Percentiles rank a stretch among this genome's conserved stretches.
Evolutionary conservation across 2,113 vertebrate genomes (phyloP).

Genomic region (Anser brachyrhynchus): DNA sequence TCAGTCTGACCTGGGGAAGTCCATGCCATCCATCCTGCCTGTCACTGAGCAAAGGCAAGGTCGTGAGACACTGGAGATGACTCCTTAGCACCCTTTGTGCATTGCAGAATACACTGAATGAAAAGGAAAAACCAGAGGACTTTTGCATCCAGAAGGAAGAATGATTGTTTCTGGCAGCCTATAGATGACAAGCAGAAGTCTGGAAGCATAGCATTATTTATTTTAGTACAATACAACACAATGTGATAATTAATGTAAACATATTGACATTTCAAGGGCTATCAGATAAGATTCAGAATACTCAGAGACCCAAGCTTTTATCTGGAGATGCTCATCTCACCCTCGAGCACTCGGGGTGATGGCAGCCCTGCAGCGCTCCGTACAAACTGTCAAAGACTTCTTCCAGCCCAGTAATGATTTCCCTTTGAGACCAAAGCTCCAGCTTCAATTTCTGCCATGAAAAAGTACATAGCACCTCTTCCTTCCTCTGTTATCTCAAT

Average conservation of each 20-base stretch:
- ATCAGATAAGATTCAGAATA: neutral
- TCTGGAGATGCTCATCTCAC: neutral
- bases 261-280: neutral
- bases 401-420: neutral
- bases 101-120: neutral
- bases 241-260: neutral
- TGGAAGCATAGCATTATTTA: neutral
- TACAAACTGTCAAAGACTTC: neutral
- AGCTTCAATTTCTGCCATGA: neutral
- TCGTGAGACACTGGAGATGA: neutral
- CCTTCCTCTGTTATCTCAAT: neutral
- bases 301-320: neutral
- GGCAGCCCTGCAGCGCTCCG: neutral
- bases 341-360: neutral
- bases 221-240: neutral
- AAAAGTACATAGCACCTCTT: accelerated
- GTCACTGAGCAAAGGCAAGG: neutral
- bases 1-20: neutral
- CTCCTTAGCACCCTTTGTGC: neutral
- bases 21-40: neutral
- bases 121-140: neutral
- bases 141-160: neutral
- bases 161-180: neutral
- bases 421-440: neutral
- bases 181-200: neutral